A percentile compares a stretch with the other conserved stretches of the same genome.
Evolutionary conservation across 1,140 invertebrate genomes (phyloP).

Genomic region (Drosophila melanogaster): DNA sequence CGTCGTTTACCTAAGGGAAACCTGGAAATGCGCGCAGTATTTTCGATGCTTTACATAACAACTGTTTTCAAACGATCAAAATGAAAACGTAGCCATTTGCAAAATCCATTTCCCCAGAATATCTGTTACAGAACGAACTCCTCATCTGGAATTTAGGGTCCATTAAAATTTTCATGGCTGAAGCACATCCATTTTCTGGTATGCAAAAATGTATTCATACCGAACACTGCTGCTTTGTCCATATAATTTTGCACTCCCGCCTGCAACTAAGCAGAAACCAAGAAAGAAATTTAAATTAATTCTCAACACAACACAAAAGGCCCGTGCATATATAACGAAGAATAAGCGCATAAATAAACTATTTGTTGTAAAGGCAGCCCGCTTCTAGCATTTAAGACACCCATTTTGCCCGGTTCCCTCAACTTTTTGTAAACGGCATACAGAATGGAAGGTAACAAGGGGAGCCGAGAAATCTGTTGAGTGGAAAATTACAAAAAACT

Average conservation of each 20-base stretch:
- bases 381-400: slow-evolving; percentile 30
- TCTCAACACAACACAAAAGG: slow-evolving; percentile 11
- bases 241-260: slow-evolving; percentile 10
- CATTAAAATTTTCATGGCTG: slow-evolving; percentile 13
- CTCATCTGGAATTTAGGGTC: not conserved
- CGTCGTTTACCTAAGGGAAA: slow-evolving; percentile 38
- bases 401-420: slow-evolving; percentile 13
- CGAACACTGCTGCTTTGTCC: slow-evolving; percentile 5
- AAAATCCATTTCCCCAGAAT: not conserved
- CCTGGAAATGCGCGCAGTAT: slow-evolving; percentile 5
- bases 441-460: slow-evolving; percentile 12
- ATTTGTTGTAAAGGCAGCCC: slow-evolving; percentile 55
- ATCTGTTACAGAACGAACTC: not conserved
- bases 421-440: slow-evolving; percentile 35
- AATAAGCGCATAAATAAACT: slow-evolving; percentile 72
- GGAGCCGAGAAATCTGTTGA: slow-evolving; percentile 59
- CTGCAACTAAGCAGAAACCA: slow-evolving; percentile 35
- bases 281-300: slow-evolving; percentile 39
- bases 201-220: slow-evolving; percentile 7
- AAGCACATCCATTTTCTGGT: slow-evolving; percentile 2
- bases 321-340: slow-evolving; percentile 37
- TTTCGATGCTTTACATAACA: slow-evolving; percentile 5
- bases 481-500: slow-evolving; percentile 80
- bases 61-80: not conserved
- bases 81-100: slow-evolving; percentile 11